Evolutionary conservation across 1,140 invertebrate species (phyloP).

Genomic region (Ostrea denselamellosa): DNA sequence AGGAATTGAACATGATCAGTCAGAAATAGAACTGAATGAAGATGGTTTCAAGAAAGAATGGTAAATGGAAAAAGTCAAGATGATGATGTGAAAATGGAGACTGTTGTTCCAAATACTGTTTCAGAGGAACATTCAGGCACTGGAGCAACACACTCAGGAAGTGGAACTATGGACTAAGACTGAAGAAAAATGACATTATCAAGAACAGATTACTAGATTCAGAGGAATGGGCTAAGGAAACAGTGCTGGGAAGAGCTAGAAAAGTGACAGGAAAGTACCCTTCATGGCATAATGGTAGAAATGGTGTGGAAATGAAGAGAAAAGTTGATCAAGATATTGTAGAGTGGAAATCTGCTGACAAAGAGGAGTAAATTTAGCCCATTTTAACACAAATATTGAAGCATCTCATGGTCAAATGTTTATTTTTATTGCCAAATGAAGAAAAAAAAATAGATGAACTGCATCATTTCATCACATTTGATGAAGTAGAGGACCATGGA

Average conservation of each 20-base stretch:
- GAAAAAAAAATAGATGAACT: conserved; percentile 47
- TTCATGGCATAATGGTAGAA: conserved; percentile 53
- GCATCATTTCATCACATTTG: conserved; percentile 51
- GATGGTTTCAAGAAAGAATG: background rate
- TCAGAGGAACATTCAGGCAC: background rate
- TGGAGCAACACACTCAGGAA: background rate
- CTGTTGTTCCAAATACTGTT: background rate
- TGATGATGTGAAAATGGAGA: background rate
- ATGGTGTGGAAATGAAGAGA: conserved; percentile 37
- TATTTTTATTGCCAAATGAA: conserved; percentile 25
- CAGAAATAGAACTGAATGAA: conserved; percentile 5
- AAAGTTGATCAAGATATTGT: conserved; percentile 41
- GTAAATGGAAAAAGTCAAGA: background rate
- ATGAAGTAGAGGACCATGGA: conserved; percentile 50
- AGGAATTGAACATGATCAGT: conserved; percentile 36
- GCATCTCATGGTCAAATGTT: background rate
- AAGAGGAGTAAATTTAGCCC: conserved; percentile 34
- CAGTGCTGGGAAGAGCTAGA: too few species aligned
- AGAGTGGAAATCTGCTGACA: conserved; percentile 32
- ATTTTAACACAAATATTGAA: background rate
- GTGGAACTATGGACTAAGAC: background rate
- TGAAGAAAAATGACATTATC: conserved; percentile 44
- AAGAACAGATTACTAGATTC: conserved; percentile 5
- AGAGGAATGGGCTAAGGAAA: too few species aligned
- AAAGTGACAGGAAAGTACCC: conserved; percentile 46